Evolutionary conservation across 2,113 vertebrate species (phyloP), one percentile per base, ranked within the genome.

Genomic region (Microcebus lehilahytsara): DNA sequence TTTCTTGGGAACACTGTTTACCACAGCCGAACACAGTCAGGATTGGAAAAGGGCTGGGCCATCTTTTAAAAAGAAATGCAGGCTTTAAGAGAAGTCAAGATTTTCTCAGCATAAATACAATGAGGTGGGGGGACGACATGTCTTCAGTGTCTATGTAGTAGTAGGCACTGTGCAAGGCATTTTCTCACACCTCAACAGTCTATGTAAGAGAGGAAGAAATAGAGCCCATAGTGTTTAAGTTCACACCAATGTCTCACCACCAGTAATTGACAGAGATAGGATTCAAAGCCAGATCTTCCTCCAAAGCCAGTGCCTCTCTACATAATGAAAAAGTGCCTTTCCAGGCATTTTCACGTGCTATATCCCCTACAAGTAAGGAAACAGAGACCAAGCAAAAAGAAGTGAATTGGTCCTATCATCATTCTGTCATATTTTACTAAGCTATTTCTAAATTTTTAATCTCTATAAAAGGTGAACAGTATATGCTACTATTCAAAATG

Each of bases 401-500:
- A 81, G 16, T 25, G 22, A 75, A 34, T 88, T 56, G 34, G 58
- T 6, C 9, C 37, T 40, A 49, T 6, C 34, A 4, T 13, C 7
- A 75, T 64, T 90, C 71, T 86, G 37, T 86, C 49, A 32, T 78
- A 66, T 66, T 90, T 86, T 16, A 58, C 74, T 49, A 53, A 92
- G 6, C 0, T 78, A 79, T 75, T 95, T 96, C 46, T 90, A 49
- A 30, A 53, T n/a, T 64, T 42, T 64, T 20, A n/a, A 69, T n/a
- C 17, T n/a, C 17, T 69, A 17, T 69, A 69, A 19, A 87, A 77
- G 46, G 4, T 60, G 14, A 95, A 37, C 75, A 51, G 6, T 19
- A n/a, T 67, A 60, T 40, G 40, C 53, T 81, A 56, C 67, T 75
- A 81, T 69, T 88, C 46, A 93, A 91, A 93, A 90, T 94, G 30